A percentile compares a stretch with the other conserved stretches of the same genome.
These are phyloP conservation scores for Stylophora pistillata DNA, from an alignment of 64 coral and sea anemone species.

Conservation along the genomic window DNA sequence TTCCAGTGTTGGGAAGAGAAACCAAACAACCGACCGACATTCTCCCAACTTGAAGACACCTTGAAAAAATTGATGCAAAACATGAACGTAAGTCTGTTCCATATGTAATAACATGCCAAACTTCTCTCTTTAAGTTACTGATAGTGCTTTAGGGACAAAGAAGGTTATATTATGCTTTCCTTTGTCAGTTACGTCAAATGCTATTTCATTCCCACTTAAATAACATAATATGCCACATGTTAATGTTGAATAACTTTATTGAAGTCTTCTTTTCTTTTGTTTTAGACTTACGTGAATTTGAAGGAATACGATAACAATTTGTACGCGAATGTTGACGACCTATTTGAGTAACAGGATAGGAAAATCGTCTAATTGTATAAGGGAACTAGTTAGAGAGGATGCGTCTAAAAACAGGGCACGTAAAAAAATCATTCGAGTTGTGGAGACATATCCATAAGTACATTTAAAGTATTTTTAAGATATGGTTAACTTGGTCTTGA, in stretches of 20 bases:
- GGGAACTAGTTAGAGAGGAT: not conserved
- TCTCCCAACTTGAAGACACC: not conserved
- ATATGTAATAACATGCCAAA: not conserved
- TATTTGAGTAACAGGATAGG: not conserved
- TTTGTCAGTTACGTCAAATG: not conserved
- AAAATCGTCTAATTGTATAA: not conserved
- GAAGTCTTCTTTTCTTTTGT: not conserved
- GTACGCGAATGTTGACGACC: conserved; percentile 21
- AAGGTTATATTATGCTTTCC: not conserved
- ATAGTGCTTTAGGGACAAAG: not conserved
- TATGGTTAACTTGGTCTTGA: too few relatives aligned
- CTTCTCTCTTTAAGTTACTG: too few relatives aligned
- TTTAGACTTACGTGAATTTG: conserved; percentile 9
- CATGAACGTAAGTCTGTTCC: not conserved
- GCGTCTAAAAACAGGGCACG: too few relatives aligned
- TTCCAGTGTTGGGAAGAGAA: conserved; percentile 23
- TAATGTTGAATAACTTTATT: too few relatives aligned
- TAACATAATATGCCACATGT: too few relatives aligned
- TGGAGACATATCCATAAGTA: too few relatives aligned
- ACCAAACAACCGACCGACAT: conserved; percentile 11
- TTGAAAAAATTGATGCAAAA: conserved; percentile 1
- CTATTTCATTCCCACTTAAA: too few relatives aligned
- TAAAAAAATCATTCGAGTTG: too few relatives aligned
- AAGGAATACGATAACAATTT: conserved; percentile 6
- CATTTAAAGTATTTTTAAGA: too few relatives aligned